Evolutionary conservation across 2,888 invertebrate genomes (phyloP), one percentile per base, ranked within the genome.

Genomic region (Callyntrura sp.): DNA sequence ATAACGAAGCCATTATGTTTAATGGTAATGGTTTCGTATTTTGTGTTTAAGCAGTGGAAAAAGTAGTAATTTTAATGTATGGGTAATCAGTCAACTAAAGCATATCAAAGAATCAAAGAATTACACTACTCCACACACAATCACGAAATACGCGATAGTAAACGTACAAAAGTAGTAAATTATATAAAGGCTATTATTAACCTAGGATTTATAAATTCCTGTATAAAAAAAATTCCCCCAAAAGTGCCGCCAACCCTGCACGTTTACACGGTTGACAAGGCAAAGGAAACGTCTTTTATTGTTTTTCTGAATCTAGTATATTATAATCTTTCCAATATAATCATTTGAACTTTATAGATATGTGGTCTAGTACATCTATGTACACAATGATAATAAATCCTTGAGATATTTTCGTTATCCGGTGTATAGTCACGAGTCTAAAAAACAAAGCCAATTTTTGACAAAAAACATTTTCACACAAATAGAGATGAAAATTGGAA

Each of bases 201-300:
- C 68, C 68, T 68, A 68, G 35, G 68, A 17, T 35, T 62, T 35
- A 35, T 11, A 14, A 35, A 43, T 35, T 57, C 17, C n/a, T 35
- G n/a, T n/a, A n/a, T n/a, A n/a, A n/a, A n/a, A 11, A 62, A 62
- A 25, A 25, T 5, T 62, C 23, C 17, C 17, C 60, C 25, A 25
- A 11, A 4, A 28, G 12, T 25, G 20, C 25, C 2, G 35, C 17
- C n/a, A 68, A 6, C 9, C 17, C 48, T 23, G 8, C 20, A 11
- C 20, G 20, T 73, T 73, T 73, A 45, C 48, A 73, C 48, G 73
- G 48, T 73, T 73, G 45, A 73, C 45, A 73, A 73, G 23, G 9
- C 48, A 68, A 9, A 28, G 28, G 14, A 68, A 43, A 43, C 12
- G 68, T 55, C 35, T 35, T 55, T 55, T n/a, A n/a, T 14, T n/a